Evolutionary conservation across 2,888 invertebrate species (phyloP).

Genomic region (Mantis religiosa): DNA sequence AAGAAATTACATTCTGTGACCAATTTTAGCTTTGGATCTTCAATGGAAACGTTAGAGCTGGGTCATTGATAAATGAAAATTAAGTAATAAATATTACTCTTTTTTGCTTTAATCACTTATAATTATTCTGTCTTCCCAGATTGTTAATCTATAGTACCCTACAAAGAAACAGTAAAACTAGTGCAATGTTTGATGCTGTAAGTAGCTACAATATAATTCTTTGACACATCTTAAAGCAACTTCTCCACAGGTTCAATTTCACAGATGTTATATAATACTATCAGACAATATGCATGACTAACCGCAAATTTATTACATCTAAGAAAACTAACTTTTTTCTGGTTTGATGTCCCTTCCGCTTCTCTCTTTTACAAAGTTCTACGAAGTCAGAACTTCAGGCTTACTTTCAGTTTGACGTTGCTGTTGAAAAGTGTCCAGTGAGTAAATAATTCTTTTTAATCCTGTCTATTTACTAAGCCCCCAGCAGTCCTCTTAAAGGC

Average conservation of each 20-base stretch:
- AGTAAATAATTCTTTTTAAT: background rate
- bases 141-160: too few species aligned
- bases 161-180: too few species aligned
- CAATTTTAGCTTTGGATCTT: too few species aligned
- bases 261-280: background rate
- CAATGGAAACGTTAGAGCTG: too few species aligned
- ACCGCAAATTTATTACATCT: background rate
- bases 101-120: too few species aligned
- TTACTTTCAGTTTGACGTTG: background rate
- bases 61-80: too few species aligned
- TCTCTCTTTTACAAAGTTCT: background rate
- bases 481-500: background rate
- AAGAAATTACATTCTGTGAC: too few species aligned
- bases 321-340: background rate
- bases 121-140: too few species aligned
- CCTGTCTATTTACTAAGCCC: background rate
- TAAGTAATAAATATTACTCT: too few species aligned
- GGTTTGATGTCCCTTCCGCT: background rate
- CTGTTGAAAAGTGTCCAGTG: background rate
- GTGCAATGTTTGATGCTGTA: too few species aligned
- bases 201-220: too few species aligned
- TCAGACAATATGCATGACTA: background rate
- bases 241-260: background rate
- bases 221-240: background rate
- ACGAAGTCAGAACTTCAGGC: background rate